Conservation (phyloP, 2,888 invertebrate species). For the Eupithecia exiguata region DNA sequence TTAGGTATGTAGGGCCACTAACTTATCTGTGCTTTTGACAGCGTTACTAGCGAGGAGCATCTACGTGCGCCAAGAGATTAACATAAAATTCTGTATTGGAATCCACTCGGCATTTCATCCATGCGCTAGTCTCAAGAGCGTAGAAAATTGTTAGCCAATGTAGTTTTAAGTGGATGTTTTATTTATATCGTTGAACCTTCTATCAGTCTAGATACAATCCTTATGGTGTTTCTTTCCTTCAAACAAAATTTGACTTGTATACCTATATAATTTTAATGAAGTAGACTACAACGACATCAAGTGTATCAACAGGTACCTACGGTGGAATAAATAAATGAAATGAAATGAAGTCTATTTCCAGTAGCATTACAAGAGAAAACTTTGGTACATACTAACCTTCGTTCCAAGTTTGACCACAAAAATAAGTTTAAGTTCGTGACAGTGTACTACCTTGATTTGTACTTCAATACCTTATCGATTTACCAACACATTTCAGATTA, state of each 20-base stretch:
- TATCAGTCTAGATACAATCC: no score
- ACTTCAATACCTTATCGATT: neutral
- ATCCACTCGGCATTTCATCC: neutral
- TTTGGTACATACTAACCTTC: neutral
- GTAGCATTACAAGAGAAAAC: no score
- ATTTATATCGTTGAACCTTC: no score
- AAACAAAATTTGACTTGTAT: no score
- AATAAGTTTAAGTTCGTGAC: neutral
- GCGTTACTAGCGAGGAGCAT: neutral
- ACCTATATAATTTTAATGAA: no score
- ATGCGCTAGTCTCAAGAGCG: neutral
- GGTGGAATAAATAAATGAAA: no score
- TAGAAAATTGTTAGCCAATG: no score
- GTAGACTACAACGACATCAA: no score
- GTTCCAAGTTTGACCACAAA: neutral
- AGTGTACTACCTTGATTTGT: neutral
- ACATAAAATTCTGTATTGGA: neutral
- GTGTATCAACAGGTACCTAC: no score
- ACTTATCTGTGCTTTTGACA: constrained; percentile 17
- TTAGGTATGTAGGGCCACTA: constrained; percentile 15
- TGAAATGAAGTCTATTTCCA: no score
- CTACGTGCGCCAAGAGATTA: neutral
- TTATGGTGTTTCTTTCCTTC: no score
- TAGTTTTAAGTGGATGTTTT: no score
- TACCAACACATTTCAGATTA: neutral